phyloP scores from a whole-genome alignment of 1,140 invertebrate genomes.

The Brachionus calyciflorus region DNA sequence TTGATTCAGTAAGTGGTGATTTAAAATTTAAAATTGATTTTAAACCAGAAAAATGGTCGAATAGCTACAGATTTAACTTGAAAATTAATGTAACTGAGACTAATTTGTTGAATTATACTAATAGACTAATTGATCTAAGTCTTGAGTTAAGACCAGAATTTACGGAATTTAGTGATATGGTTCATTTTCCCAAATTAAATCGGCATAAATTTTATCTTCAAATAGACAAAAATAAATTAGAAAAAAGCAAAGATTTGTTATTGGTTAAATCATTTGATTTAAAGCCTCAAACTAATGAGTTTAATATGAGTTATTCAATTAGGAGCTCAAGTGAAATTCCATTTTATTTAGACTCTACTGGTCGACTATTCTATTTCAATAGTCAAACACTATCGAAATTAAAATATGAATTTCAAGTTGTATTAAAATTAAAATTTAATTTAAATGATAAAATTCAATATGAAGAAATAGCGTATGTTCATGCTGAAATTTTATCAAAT shows the following conservation, averaged over 20 bases:
- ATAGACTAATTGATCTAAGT: not conserved
- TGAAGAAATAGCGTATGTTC: not conserved
- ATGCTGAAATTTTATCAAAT: not conserved
- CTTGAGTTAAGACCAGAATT: not conserved
- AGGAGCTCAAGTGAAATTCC: not conserved
- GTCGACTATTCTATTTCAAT: conserved; percentile 16
- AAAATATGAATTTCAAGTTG: not conserved
- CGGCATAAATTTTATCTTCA: not conserved
- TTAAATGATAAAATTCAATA: not conserved
- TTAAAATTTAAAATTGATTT: conserved; percentile 4
- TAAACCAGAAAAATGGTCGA: not conserved
- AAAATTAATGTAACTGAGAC: not conserved
- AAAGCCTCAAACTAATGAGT: not conserved
- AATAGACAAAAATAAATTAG: not conserved
- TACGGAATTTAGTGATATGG: not conserved
- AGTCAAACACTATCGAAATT: not conserved
- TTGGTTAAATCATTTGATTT: not conserved
- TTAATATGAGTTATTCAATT: conserved; percentile 9
- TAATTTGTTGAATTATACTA: not conserved
- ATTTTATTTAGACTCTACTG: conserved; percentile 1
- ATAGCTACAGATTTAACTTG: not conserved
- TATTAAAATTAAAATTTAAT: not conserved
- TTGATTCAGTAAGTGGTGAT: not conserved
- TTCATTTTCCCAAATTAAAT: not conserved
- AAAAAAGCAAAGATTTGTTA: not conserved